Conservation (phyloP, 2,797 vertebrate genomes). For the Ptychobarbus kaznakovi region DNA sequence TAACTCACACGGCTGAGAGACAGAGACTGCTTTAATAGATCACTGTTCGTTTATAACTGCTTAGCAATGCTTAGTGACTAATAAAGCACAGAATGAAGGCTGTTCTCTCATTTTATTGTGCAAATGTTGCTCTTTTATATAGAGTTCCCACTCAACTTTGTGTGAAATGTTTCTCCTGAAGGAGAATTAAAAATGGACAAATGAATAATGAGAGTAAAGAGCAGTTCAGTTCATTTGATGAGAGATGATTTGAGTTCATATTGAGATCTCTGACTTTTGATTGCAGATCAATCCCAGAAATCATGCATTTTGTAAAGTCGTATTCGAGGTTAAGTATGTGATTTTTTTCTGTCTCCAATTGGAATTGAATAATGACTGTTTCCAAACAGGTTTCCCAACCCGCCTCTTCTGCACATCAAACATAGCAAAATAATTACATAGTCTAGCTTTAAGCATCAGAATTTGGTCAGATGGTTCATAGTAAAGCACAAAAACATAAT, state of each 20-base stretch:
- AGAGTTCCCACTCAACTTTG: background rate
- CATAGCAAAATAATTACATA: background rate
- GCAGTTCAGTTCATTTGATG: background rate
- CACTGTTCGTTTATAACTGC: background rate
- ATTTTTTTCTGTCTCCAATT: background rate
- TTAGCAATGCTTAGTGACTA: background rate
- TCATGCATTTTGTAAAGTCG: background rate
- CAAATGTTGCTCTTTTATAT: background rate
- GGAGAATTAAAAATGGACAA: background rate
- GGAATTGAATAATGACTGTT: background rate
- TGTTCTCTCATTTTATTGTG: background rate
- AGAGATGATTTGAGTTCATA: background rate
- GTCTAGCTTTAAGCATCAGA: background rate
- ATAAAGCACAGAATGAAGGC: background rate
- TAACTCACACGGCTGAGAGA: background rate
- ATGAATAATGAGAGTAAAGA: background rate
- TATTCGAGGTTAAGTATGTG: background rate
- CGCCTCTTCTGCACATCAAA: background rate
- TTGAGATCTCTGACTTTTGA: background rate
- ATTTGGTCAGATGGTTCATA: background rate
- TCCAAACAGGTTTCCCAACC: background rate
- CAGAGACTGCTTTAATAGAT: background rate
- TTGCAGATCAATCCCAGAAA: background rate
- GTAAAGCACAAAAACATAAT: background rate
- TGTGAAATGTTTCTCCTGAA: background rate